Evolutionary conservation across 2,113 vertebrate species (phyloP), one percentile per base, ranked within the genome.

Genomic region (Verasper variegatus): DNA sequence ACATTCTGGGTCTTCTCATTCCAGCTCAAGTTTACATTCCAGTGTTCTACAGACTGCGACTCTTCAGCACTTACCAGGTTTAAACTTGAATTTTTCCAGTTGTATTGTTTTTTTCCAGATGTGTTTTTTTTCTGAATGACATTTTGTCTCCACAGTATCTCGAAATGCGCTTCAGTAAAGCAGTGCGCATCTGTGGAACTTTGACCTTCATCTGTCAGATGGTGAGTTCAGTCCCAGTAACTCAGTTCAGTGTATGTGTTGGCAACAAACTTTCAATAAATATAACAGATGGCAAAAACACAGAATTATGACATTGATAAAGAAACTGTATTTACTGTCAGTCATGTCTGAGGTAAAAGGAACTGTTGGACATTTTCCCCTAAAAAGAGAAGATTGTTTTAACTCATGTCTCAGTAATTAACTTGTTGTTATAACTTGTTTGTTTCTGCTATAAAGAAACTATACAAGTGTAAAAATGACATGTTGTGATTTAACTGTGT

Each of bases 171-270:
- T 99, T 99, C 92, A 96, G 91, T 88, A 98, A 96, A 93, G 85
- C 91, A 0, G 96, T 97, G 55, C 91, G 97, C 0, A 4, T 98
- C 40, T 95, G 96, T 0, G 97, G 97, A 20, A 99, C 97, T 0
- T 0, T 96, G 83, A 96, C 97, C 57, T 99, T 98, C 91, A 98
- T 99, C 88, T 97, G 97, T 92, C 97, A 98, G 69, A 98, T 96
- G 96, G 97, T 97, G 85, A 90, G 96, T 78, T 21, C 18, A 2
- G 14, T 56, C 14, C 60, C 9, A 31, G 3, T 3, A 57, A 5
- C 51, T 42, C 15, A n/a, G 17, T 21, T 18, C 2, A 15, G 1
- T 0, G 3, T 20, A 1, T 31, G 1, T 31, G 31, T 31, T 31
- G 31, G 31, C 31, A 31, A 31, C 31, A 31, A 7, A 6, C 31